Conservation (phyloP, 2,888 invertebrate genomes). For the Cheilosia grossa region DNA sequence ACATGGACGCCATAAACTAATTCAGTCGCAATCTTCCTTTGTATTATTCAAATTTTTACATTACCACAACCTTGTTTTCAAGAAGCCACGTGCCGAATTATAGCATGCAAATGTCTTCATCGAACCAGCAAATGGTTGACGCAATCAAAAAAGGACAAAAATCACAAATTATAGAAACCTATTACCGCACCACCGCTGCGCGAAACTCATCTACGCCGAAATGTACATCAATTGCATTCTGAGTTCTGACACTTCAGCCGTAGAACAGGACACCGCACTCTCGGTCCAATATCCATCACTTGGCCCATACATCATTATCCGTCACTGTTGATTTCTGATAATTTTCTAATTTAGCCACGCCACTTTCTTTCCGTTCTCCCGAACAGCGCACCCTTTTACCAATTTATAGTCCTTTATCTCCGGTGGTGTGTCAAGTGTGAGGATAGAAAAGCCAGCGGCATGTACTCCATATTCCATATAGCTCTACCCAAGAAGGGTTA, state of each 20-base stretch:
- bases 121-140: conserved; percentile 15
- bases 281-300: conserved; percentile 58
- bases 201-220: conserved; percentile 24
- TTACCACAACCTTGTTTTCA: background rate
- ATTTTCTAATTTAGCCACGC: conserved; percentile 70
- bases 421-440: conserved; percentile 48
- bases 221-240: conserved; percentile 63
- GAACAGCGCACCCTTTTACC: conserved; percentile 45
- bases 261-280: conserved; percentile 32
- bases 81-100: conserved; percentile 20
- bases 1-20: no score
- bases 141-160: conserved; percentile 25
- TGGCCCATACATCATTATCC: conserved; percentile 65
- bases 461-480: background rate
- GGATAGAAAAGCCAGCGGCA: background rate
- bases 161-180: conserved; percentile 28
- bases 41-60: no score
- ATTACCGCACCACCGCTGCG: conserved; percentile 20
- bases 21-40: no score
- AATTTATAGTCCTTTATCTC: conserved; percentile 47
- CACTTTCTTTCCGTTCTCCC: conserved; percentile 48
- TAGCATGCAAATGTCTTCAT: conserved; percentile 22
- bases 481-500: conserved; percentile 54
- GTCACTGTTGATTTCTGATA: conserved; percentile 70
- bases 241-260: conserved; percentile 54